Conservation (phyloP, 2,797 vertebrate species). For the Schizopygopsis pylzovi region DNA sequence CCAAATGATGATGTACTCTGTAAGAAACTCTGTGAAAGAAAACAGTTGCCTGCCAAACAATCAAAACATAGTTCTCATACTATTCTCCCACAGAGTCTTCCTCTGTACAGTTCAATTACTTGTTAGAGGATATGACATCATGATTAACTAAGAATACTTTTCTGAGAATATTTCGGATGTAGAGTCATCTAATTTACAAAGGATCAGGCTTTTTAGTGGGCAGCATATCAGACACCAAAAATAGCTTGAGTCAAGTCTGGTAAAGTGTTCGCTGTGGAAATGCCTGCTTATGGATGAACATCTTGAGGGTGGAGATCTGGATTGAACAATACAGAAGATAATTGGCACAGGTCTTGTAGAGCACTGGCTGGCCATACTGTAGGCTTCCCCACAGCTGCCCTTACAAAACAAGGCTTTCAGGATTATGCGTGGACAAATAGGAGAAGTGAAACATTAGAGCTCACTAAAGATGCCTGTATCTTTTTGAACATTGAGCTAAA, state of each 20-base stretch:
- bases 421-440: conserved; percentile 39
- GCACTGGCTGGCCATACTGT: conserved; percentile 28
- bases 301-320: conserved; percentile 3
- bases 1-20: conserved; percentile 22
- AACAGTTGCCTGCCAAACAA: conserved; percentile 9
- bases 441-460: conserved; percentile 26
- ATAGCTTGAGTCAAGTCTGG: conserved; percentile 17
- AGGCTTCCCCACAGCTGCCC: conserved; percentile 26
- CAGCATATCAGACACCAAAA: conserved; percentile 26
- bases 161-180: conserved; percentile 37
- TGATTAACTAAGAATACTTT: conserved; percentile 30
- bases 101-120: conserved; percentile 20
- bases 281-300: background rate
- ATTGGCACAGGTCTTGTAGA: background rate
- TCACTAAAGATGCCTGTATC: conserved; percentile 20
- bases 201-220: conserved; percentile 31
- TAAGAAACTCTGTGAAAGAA: conserved; percentile 30
- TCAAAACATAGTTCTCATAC: conserved; percentile 6
- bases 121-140: conserved; percentile 50
- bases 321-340: background rate
- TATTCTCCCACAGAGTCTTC: conserved; percentile 35
- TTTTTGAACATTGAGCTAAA: background rate
- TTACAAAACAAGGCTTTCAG: conserved; percentile 23
- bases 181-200: conserved; percentile 38
- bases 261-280: background rate